Conservation (phyloP, 1,140 invertebrate species). For the Tetragonula clypearis region DNA sequence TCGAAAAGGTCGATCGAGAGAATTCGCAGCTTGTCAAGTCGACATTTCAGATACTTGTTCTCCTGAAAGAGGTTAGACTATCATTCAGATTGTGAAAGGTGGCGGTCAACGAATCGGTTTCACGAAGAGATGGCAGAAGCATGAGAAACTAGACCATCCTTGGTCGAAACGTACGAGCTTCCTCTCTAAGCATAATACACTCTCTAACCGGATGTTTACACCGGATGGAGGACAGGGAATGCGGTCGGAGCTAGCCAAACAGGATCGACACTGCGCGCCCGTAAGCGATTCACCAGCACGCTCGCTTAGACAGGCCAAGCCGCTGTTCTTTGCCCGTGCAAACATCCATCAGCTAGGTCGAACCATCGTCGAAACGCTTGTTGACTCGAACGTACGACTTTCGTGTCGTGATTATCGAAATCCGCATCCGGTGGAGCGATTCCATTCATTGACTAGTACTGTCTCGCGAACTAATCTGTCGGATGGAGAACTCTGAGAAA, state of each 20-base stretch:
- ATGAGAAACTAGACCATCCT: background rate
- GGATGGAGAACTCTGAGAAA: no score
- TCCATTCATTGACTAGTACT: background rate
- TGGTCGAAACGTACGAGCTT: background rate
- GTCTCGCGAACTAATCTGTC: no score
- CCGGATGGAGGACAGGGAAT: slow-evolving; percentile 16
- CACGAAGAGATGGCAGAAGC: background rate
- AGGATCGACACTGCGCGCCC: background rate
- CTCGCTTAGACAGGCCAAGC: slow-evolving; percentile 12
- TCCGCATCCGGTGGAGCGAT: background rate
- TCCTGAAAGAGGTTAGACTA: no score
- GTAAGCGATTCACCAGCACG: slow-evolving; percentile 31
- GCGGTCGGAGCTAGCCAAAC: slow-evolving; percentile 17
- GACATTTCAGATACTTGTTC: no score
- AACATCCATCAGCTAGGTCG: slow-evolving; percentile 8
- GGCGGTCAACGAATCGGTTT: background rate
- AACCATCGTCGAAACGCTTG: slow-evolving; percentile 8
- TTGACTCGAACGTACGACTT: slow-evolving; percentile 16
- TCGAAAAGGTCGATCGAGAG: no score
- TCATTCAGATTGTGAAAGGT: no score
- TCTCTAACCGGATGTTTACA: slow-evolving; percentile 40
- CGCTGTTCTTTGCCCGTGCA: background rate
- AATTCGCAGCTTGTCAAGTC: no score
- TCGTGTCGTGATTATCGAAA: background rate
- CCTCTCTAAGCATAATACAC: slow-evolving; percentile 22